These are phyloP conservation scores for Caenorhabditis sp. DNA, from an alignment of 2,888 invertebrate species.

Conservation along the genomic window DNA sequence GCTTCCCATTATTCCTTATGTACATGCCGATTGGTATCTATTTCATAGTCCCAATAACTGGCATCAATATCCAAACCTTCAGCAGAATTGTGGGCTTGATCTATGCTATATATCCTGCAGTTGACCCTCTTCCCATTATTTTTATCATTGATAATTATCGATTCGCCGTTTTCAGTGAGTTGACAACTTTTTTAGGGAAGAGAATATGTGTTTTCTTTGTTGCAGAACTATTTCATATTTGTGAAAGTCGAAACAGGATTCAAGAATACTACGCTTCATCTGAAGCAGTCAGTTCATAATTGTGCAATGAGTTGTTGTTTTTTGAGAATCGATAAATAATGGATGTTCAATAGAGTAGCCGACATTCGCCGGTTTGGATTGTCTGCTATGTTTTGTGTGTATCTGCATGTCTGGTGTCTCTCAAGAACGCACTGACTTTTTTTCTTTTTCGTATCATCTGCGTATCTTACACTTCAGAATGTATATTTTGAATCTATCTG, in stretches of 20 bases:
- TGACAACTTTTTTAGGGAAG: no score
- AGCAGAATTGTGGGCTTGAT: slow-evolving; percentile 13
- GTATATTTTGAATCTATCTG: no score
- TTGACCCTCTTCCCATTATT: slow-evolving; percentile 18
- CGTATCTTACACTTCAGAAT: no score
- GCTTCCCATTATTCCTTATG: slow-evolving; percentile 14
- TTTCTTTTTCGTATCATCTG: no score
- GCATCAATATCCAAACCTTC: slow-evolving; percentile 8
- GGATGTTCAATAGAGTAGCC: no score
- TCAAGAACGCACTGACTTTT: no score
- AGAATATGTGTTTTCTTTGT: slow-evolving; percentile 10
- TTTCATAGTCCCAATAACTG: slow-evolving; percentile 11
- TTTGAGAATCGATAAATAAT: no score
- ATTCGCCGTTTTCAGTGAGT: slow-evolving; percentile 7
- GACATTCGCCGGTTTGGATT: no score
- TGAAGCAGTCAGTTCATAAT: background rate
- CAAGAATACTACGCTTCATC: background rate
- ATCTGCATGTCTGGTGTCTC: no score
- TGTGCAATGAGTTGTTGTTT: no score
- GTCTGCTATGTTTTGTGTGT: no score
- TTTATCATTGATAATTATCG: slow-evolving; percentile 15
- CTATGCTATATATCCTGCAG: slow-evolving; percentile 16
- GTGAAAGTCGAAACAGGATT: background rate
- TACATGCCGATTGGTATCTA: slow-evolving; percentile 20
- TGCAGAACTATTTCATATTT: background rate